Evolutionary conservation across 2,888 invertebrate species (phyloP), one percentile per base, ranked within the genome.

Genomic region (Chymomyza procnemis): DNA sequence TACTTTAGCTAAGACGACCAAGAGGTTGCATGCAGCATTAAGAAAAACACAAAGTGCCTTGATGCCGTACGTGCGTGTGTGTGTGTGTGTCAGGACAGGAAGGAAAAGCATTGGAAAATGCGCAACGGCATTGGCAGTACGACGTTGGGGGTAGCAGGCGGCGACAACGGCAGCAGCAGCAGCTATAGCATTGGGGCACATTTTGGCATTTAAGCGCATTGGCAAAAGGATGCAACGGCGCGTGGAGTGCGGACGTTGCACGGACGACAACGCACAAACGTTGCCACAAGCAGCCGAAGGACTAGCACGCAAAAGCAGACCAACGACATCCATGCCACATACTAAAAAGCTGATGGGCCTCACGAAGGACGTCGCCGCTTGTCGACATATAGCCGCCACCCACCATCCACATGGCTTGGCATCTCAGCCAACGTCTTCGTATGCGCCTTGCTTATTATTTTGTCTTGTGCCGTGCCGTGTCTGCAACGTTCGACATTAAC

Each of bases 211-310:
- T 82, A 75, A 69, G 80, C 67, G 81, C 34, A 41, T 41, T 41
- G 48, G 48, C 16, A 16, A 18, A 16, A 50, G 48, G 16, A 50
- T 50, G 48, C 84, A 83, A 66, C 84, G 84, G 80, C 81, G 86
- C 86, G 84, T 80, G 85, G 75, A 74, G 72, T 81, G 79, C 81
- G 87, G 80, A 79, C 76, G 70, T 12, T 19, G 60, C 85, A 78
- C 48, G 34, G 67, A 77, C 52, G 57, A 63, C 59, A 60, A 68
- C 58, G 57, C 46, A 47, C 48, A 67, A 63, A 59, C 66, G 47
- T 59, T 26, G 61, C 21, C 22, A 16, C n/a, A 21, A n/a, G 55
- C 6, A 61, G 52, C 30, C 16, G 30, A 19, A 54, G 18, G 19
- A n/a, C 26, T 26, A 26, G 19, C 12, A 34, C 16, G 52, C 52